A percentile compares a stretch with the other conserved stretches of the same genome.
Evolutionary conservation across 2,797 vertebrate genomes (phyloP).

Genomic region (Macropodus opercularis): DNA sequence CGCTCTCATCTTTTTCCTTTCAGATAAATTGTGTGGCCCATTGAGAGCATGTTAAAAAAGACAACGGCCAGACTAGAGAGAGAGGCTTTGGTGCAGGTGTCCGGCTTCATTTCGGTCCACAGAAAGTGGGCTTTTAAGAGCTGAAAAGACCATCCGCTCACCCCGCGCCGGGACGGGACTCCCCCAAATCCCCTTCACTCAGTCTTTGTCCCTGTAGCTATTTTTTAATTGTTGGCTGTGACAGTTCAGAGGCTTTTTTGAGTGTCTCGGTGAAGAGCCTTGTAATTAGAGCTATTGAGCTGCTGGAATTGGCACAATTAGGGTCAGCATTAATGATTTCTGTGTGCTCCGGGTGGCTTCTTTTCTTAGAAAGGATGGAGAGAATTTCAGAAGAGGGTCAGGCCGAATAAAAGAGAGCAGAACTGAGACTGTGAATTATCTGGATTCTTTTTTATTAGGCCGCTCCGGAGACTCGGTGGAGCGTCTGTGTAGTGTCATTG

Average conservation of each 20-base stretch:
- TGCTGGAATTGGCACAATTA: slow-evolving; percentile 90
- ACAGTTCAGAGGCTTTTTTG: slow-evolving; percentile 86
- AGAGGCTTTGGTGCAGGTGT: slow-evolving; percentile 71
- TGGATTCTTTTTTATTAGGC: slow-evolving; percentile 27
- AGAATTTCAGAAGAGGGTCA: slow-evolving; percentile 63
- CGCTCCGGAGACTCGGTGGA: slow-evolving; percentile 15
- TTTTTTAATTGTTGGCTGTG: slow-evolving; percentile 82
- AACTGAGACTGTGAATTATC: slow-evolving; percentile 17
- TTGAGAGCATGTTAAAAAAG: slow-evolving; percentile 46
- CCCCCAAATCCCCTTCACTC: slow-evolving; percentile 32
- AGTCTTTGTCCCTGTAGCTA: slow-evolving; percentile 70
- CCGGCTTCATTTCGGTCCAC: slow-evolving; percentile 52
- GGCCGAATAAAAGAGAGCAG: slow-evolving; percentile 23
- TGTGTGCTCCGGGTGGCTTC: slow-evolving; percentile 82
- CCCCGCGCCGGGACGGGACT: slow-evolving; percentile 37
- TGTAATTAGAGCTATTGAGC: slow-evolving; percentile 93
- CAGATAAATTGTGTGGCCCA: slow-evolving; percentile 49
- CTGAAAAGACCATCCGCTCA: slow-evolving; percentile 70
- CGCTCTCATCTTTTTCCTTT: slow-evolving; percentile 46
- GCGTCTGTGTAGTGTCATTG: slow-evolving; percentile 23
- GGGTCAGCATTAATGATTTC: slow-evolving; percentile 87
- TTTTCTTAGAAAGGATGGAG: slow-evolving; percentile 75
- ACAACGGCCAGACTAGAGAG: slow-evolving; percentile 26
- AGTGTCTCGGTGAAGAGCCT: slow-evolving; percentile 81
- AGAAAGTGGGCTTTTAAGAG: slow-evolving; percentile 53